Evolutionary conservation across 2,888 invertebrate genomes (phyloP), one percentile per base, ranked within the genome.

Genomic region (Dione vanillae): DNA sequence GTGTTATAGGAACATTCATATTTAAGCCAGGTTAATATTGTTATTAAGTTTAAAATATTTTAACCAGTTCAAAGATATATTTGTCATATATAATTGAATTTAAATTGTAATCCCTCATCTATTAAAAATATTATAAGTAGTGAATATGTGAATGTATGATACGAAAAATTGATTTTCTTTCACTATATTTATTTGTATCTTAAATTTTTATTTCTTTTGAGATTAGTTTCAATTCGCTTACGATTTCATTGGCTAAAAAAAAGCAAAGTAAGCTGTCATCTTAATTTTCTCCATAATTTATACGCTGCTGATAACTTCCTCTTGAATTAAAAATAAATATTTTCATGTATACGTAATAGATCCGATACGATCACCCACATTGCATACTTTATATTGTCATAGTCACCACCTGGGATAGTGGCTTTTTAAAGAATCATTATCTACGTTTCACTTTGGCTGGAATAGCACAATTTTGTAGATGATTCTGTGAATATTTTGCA

Each of bases 311-410:
- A 27, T 27, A 5, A 27, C 27, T 27, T 27, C 27, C 27, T 27
- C 27, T n/a, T 27, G 27, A 35, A 37, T 56, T 37, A 37, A 54
- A 37, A 56, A 37, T 37, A 5, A 56, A 16, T 56, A 37, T 56
- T 56, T 56, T 16, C 3, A 47, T n/a, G 20, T 49, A 77, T 62
- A 90, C 82, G 85, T 86, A 90, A 85, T 86, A 78, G 73, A 77
- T 73, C 62, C 70, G 70, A 78, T 80, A 80, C 80, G 82, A 84
- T 85, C 85, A 83, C 78, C 85, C 83, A 85, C 84, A 86, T 85
- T 83, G 85, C 87, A 87, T 85, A 89, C 89, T 91, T 91, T 90
- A 91, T 91, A 91, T 90, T 90, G 90, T 82, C 83, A 82, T 83
- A 89, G 86, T 89, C 87, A 81, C 86, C 89, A 90, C 90, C 90